A percentile compares a stretch with the other conserved stretches of the same genome.
These are phyloP conservation scores for Eulemur rufifrons DNA, from an alignment of 2,113 vertebrate species.

Conservation along the genomic window DNA sequence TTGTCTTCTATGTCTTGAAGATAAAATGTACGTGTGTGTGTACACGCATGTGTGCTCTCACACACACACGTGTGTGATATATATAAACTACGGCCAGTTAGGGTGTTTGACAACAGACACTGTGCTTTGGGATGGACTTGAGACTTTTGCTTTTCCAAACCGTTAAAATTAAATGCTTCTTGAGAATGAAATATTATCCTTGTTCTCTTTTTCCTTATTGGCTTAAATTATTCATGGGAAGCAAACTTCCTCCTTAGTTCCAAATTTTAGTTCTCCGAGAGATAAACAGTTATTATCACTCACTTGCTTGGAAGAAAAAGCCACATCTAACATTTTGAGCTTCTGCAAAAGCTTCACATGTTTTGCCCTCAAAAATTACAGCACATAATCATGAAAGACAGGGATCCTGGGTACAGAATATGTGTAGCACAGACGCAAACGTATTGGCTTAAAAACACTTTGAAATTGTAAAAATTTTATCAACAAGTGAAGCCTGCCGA, in stretches of 20 bases:
- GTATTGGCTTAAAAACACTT: background rate
- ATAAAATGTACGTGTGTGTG: background rate
- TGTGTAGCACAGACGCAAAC: background rate
- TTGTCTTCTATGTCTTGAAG: background rate
- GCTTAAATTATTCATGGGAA: background rate
- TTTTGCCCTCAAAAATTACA: background rate
- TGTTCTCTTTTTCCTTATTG: constrained; percentile 11
- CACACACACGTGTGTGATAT: background rate
- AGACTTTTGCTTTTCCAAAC: background rate
- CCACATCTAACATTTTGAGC: background rate
- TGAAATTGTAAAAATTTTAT: background rate
- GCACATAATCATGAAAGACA: background rate
- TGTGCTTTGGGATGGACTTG: background rate
- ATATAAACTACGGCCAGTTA: background rate
- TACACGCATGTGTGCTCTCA: too few species aligned
- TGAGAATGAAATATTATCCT: background rate
- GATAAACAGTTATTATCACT: background rate
- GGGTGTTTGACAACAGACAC: background rate
- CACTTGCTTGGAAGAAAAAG: background rate
- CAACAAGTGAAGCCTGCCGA: background rate
- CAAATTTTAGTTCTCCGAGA: constrained; percentile 36
- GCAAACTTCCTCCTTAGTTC: background rate
- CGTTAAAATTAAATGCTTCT: constrained; percentile 38
- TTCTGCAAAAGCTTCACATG: background rate
- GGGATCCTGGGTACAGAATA: background rate